These are phyloP conservation scores for Lordiphosa fenestrarum DNA, from an alignment of 2,888 invertebrate species.

Conservation along the genomic window DNA sequence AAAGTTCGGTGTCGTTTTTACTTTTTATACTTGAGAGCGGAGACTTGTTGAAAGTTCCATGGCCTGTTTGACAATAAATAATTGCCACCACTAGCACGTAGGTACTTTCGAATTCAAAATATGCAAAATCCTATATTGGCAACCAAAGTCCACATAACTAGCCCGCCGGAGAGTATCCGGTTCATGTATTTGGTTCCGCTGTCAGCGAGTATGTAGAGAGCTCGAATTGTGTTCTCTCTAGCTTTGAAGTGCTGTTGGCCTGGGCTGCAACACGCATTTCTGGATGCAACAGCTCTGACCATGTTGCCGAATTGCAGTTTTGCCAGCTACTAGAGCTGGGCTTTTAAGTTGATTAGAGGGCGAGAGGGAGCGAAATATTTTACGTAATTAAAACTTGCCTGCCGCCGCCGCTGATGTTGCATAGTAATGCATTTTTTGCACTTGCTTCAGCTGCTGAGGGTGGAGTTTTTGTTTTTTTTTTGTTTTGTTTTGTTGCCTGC, in stretches of 20 bases:
- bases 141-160: too few relatives aligned
- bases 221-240: constrained; percentile 25
- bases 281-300: constrained; percentile 43
- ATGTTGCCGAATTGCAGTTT: constrained; percentile 68
- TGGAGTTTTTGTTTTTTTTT: neutral
- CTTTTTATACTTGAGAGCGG: too few relatives aligned
- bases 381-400: constrained; percentile 72
- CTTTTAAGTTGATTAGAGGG: constrained; percentile 72
- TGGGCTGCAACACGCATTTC: constrained; percentile 15
- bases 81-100: too few relatives aligned
- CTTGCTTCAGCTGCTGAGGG: neutral
- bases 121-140: too few relatives aligned
- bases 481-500: constrained; percentile 17
- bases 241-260: constrained; percentile 15
- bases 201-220: constrained; percentile 19
- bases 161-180: neutral
- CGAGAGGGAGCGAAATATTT: constrained; percentile 53
- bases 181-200: constrained; percentile 41
- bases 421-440: constrained; percentile 52
- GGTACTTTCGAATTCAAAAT: too few relatives aligned
- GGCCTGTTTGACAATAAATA: too few relatives aligned
- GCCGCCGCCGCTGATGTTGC: constrained; percentile 45
- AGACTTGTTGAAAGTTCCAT: too few relatives aligned
- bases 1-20: too few relatives aligned
- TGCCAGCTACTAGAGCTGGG: constrained; percentile 17